Evolutionary conservation across 1,140 invertebrate species (phyloP), one percentile per base, ranked within the genome.

Genomic region (Ruditapes philippinarum): DNA sequence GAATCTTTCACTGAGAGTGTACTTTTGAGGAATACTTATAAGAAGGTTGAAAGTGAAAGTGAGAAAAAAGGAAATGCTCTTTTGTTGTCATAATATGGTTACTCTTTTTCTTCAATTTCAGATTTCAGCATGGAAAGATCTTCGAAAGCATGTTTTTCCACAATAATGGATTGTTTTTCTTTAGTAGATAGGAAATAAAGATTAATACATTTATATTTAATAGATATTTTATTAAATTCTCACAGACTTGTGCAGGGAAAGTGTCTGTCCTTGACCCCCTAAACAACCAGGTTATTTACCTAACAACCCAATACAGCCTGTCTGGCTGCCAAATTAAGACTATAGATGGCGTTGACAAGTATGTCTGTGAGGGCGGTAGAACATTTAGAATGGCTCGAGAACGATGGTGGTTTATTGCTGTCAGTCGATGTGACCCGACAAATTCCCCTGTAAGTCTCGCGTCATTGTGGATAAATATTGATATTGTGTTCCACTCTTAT

Each of bases 331-430:
- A n/a, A 4, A 33, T 88, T 19, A 49, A 31, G 12, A 68, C 17
- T 9, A 31, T 49, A 0, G 33, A 83, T 57, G 90, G 83, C n/a
- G 51, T 57, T 5, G 49, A 81, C 28, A 89, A 84, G 42, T 92
- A 90, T 62, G 70, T 84, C 25, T 93, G 92, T 62, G 57, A n/a
- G 19, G 91, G 92, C 0, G 70, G 80, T 9, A 81, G 92, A 60
- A 87, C 54, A 12, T 93, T 93, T 85, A 93, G 92, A 7, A 93
- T 94, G 12, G 87, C 91, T 57, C 86, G 95, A 22, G 94, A 94
- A 38, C 74, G 95, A 38, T 95, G 95, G 95, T 95, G 95, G 94
- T 95, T 92, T 89, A 68, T 95, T 36, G 94, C 94, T n/a, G 80
- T 94, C 11, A 91, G 92, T 65, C 91, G 93, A 25, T 95, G 95